Conservation (phyloP, 1,140 invertebrate genomes). For the Solen grandis region DNA sequence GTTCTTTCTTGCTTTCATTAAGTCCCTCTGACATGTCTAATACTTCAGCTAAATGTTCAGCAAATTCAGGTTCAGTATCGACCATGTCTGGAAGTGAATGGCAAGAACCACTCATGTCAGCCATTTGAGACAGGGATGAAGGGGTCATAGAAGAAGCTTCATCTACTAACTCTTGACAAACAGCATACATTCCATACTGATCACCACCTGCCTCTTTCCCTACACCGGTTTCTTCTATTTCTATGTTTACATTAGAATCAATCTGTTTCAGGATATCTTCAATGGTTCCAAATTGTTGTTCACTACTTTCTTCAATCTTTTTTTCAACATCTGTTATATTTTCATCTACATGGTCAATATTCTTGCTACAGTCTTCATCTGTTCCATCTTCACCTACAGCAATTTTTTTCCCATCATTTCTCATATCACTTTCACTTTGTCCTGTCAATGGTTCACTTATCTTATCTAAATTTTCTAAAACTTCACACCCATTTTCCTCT, state of each 20-base stretch:
- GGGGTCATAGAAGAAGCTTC: too few species aligned
- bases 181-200: slow-evolving; percentile 19
- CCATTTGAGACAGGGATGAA: too few species aligned
- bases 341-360: neutral
- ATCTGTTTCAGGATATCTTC: slow-evolving; percentile 12
- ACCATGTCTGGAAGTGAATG: slow-evolving; percentile 2
- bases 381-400: too few species aligned
- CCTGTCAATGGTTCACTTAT: too few species aligned
- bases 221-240: neutral
- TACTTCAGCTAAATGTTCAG: neutral
- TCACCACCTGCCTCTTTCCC: neutral
- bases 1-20: too few species aligned
- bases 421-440: neutral
- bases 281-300: neutral
- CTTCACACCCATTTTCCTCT: neutral
- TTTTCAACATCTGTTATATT: neutral
- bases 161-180: slow-evolving; percentile 30
- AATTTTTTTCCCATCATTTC: neutral
- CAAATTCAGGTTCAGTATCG: neutral
- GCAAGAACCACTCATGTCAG: slow-evolving; percentile 7
- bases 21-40: too few species aligned
- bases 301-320: slow-evolving; percentile 3
- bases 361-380: too few species aligned
- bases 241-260: slow-evolving; percentile 8
- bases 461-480: too few species aligned